These are phyloP conservation scores for Byasa hedistus DNA, from an alignment of 2,888 invertebrate species.

Conservation along the genomic window DNA sequence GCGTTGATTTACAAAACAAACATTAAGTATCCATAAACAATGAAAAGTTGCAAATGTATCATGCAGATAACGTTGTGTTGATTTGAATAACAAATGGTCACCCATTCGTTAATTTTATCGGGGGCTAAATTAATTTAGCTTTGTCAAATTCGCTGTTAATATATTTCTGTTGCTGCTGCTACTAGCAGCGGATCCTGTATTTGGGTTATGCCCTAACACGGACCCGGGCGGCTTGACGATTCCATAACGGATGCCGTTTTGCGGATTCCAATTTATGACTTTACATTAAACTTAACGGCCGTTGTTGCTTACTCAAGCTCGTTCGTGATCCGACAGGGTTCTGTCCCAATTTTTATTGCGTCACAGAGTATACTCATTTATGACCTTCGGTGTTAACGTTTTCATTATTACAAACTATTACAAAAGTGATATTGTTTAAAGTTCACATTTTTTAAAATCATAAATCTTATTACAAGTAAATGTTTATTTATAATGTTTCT, in stretches of 20 bases:
- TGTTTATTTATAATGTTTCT: no score
- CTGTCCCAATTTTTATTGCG: conserved; percentile 17
- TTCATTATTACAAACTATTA: no score
- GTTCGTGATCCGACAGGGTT: conserved; percentile 9
- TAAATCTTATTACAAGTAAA: no score
- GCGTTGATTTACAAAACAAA: no score
- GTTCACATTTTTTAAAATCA: no score
- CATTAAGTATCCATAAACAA: no score
- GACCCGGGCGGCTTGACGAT: conserved; percentile 36
- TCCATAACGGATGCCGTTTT: conserved; percentile 47
- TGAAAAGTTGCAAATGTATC: conserved; percentile 11
- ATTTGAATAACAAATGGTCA: not conserved
- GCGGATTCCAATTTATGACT: conserved; percentile 40
- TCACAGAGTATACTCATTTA: conserved; percentile 5
- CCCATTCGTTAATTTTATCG: conserved; percentile 26
- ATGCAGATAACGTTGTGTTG: conserved; percentile 9
- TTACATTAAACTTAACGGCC: conserved; percentile 31
- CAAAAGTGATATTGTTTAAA: no score
- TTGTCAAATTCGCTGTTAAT: not conserved
- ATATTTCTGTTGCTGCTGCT: conserved; percentile 40
- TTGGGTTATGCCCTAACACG: conserved; percentile 59
- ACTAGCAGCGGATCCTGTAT: conserved; percentile 46
- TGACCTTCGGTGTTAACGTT: not conserved
- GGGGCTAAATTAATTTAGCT: conserved; percentile 9
- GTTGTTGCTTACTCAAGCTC: conserved; percentile 12